Evolutionary conservation across 1,140 invertebrate species (phyloP).

Genomic region (Formica selysi): DNA sequence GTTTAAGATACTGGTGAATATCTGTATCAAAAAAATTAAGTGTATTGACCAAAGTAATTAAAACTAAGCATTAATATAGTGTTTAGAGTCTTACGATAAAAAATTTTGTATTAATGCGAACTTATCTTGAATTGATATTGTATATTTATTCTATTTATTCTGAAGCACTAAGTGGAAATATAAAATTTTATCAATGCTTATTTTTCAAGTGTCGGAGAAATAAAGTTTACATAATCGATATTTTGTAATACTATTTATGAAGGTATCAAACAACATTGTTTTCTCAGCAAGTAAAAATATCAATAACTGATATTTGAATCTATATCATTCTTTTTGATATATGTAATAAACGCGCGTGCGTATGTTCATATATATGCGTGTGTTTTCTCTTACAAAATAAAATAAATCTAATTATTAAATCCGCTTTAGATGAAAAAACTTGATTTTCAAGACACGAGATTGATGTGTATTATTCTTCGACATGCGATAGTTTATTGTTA

Average conservation of each 20-base stretch:
- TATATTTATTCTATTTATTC: neutral
- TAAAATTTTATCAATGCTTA: conserved; percentile 16
- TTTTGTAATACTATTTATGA: conserved; percentile 19
- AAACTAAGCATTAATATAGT: neutral
- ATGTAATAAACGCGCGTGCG: neutral
- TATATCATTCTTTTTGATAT: conserved; percentile 17
- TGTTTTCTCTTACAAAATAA: conserved; percentile 1
- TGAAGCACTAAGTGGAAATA: neutral
- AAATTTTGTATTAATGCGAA: neutral
- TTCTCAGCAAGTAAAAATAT: conserved; percentile 32
- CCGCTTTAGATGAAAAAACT: conserved; percentile 6
- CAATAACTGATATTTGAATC: conserved; percentile 26
- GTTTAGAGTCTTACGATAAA: neutral
- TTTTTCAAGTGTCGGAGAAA: neutral
- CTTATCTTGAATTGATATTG: no score
- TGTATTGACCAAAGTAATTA: neutral
- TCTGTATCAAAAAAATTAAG: neutral
- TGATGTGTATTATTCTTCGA: conserved; percentile 16
- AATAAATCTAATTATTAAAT: conserved; percentile 40
- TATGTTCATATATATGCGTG: neutral
- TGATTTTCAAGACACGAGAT: neutral
- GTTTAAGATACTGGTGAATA: conserved; percentile 26
- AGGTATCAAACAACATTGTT: conserved; percentile 19
- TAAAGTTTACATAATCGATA: neutral
- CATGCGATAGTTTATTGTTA: neutral